Base-by-base conservation (phyloP, 2,797 vertebrate species). In the Trachops cirrhosus region DNA sequence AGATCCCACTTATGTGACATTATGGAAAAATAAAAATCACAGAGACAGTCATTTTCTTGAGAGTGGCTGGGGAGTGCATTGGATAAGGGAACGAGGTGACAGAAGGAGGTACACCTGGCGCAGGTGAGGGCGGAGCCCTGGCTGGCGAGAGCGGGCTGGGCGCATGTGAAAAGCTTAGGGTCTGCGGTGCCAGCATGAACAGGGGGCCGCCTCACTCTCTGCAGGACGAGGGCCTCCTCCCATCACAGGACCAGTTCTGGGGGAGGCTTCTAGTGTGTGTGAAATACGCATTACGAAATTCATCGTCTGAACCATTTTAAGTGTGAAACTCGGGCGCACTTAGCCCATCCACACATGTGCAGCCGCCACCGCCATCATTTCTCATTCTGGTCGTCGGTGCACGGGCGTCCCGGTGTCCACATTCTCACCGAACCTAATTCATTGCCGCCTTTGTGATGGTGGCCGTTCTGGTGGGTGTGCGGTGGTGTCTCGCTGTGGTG, bases 101-200 rank as follows among this genome's bases (percentile, higher is more conserved):
- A 22, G 75, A 26, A 89, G 26, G n/a, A 48, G 62, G n/a, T 21
- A 15, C 15, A 0, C 0, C 19, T 0, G 16, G 24, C 10, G 5
- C 39, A 8, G 8, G 19, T 2, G 62, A 48, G 16, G 34, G 24
- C 4, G 24, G 5, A 15, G 12, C 26, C 15, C 24, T 19, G 37
- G 59, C 1, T 24, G 32, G 12, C 6, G n/a, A 46, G n/a, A 9
- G 16, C 41, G 19, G 14, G 26, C 19, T 15, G 6, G 39, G 44
- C 9, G 14, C 4, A 24, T 9, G 64, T 14, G 22, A 14, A 6
- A n/a, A 6, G 59, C 44, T 32, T 15, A 46, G 73, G 39, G 32
- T 2, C 9, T 5, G 2, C 10, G 7, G 29, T 0, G 4, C 22
- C 39, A 9, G 41, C 7, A 9, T 32, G 52, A 44, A 21, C 54